Conservation (phyloP, 2,113 vertebrate genomes). For the Tetraodon nigroviridis region DNA sequence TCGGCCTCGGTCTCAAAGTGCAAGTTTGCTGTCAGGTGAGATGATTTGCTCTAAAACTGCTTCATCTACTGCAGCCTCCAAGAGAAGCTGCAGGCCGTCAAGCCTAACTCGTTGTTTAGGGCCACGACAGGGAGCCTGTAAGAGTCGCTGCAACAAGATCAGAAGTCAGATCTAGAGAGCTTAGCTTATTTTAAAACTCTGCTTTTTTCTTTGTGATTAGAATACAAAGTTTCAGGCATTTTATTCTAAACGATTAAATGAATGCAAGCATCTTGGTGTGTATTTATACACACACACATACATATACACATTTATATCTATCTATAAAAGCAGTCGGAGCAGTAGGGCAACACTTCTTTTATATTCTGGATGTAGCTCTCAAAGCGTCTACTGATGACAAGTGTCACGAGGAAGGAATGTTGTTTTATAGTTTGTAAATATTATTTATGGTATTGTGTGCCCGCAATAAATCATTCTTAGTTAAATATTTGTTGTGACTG, state of each 20-base stretch:
- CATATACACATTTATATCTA: too few relatives aligned
- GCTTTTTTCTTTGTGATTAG: slow-evolving; percentile 5
- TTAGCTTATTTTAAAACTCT: slow-evolving; percentile 1
- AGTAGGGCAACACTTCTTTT: slow-evolving; percentile 9
- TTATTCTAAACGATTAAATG: background rate
- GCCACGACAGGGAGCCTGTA: too few relatives aligned
- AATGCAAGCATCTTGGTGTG: too few relatives aligned
- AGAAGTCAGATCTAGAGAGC: background rate
- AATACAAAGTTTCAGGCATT: slow-evolving; percentile 4
- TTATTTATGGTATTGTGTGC: slow-evolving; percentile 87
- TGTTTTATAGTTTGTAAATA: slow-evolving; percentile 88
- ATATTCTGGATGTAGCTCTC: slow-evolving; percentile 34
- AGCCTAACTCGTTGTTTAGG: background rate
- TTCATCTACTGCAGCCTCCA: background rate
- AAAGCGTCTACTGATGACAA: slow-evolving; percentile 3
- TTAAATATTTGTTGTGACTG: slow-evolving; percentile 14
- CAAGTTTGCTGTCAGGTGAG: too few relatives aligned
- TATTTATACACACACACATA: too few relatives aligned
- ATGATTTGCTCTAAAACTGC: too few relatives aligned
- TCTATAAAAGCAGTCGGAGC: background rate
- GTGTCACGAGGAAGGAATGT: slow-evolving; percentile 52
- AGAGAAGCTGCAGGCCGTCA: background rate
- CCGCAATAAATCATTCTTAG: slow-evolving; percentile 87
- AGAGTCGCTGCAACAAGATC: background rate
- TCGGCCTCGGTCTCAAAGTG: too few relatives aligned